Evolutionary conservation across 2,113 vertebrate genomes (phyloP), one percentile per base, ranked within the genome.

Genomic region (Poeciliopsis retropinna): DNA sequence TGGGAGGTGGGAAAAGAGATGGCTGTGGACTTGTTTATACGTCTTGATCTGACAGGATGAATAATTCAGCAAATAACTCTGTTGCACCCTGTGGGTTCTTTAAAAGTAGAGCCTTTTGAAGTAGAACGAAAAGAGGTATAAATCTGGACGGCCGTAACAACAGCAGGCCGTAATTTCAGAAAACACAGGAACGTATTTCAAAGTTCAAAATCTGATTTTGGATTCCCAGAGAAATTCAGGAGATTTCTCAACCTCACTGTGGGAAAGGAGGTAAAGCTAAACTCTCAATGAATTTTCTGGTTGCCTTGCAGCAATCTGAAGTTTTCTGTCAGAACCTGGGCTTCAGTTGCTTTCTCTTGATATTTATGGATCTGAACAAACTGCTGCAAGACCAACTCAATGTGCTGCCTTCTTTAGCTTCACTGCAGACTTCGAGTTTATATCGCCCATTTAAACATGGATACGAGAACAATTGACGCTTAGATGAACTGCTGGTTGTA

Each of bases 31-130:
- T 89, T 87, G 85, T 89, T 94, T 91, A 83, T 75, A 72, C 79
- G 73, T 85, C 87, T 88, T 86, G 77, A 91, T 91, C 83, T 87
- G 88, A 90, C 78, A 19, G 57, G 73, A 89, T 93, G 87, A 93
- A 93, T 91, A 89, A 92, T 93, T 90, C 88, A 92, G 80, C 64
- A 78, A 86, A 83, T 70, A 74, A 54, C 84, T 75, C 65, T 39
- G 60, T 65, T 77, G 63, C 54, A 82, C 72, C 77, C 81, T 76
- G 25, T 73, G 79, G 87, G 84, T 41, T 75, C 68, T 85, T 87
- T 84, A 75, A 85, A 84, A 87, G 76, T 84, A 82, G 78, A 73
- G 85, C 81, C 88, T 88, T 62, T 64, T 85, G 67, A 47, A 75
- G 70, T 34, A 5, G 29, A 39, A n/a, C 28, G 4, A 41, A 27